Conservation (phyloP, 1,140 invertebrate genomes). For the Dryas iulia region DNA sequence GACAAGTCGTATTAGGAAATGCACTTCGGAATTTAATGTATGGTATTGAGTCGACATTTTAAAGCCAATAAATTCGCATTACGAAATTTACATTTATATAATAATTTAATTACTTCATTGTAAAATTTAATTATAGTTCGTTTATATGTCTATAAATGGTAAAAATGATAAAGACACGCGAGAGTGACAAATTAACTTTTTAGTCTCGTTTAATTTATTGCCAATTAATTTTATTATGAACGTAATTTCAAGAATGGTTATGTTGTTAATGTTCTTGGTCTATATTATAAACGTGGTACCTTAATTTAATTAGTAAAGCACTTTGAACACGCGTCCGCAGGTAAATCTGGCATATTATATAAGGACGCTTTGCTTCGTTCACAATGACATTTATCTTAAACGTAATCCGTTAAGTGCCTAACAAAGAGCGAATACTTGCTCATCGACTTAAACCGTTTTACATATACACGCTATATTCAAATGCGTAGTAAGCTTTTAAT, state of each 20-base stretch:
- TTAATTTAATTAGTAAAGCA: neutral
- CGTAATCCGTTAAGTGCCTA: neutral
- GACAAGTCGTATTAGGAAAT: neutral
- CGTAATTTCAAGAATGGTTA: too few species aligned
- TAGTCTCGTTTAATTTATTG: too few species aligned
- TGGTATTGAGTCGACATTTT: neutral
- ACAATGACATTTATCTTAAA: neutral
- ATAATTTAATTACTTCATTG: too few species aligned
- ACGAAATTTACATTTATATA: too few species aligned
- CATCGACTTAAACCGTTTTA: neutral
- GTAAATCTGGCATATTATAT: neutral
- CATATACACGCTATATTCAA: neutral
- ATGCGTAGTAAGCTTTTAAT: neutral
- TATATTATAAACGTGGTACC: neutral
- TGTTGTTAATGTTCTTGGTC: conserved; percentile 20
- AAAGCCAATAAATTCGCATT: neutral
- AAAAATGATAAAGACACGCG: too few species aligned
- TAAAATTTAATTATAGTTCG: too few species aligned
- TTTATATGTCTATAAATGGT: too few species aligned
- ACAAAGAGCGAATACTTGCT: neutral
- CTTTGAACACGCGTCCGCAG: neutral
- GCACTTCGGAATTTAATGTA: neutral
- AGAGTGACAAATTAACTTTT: too few species aligned
- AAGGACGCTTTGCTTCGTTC: neutral
- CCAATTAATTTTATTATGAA: too few species aligned